A percentile compares a stretch with the other conserved stretches of the same genome.
Conservation (phyloP, 2,113 vertebrate genomes). For the Pyrgilauda ruficollis region DNA sequence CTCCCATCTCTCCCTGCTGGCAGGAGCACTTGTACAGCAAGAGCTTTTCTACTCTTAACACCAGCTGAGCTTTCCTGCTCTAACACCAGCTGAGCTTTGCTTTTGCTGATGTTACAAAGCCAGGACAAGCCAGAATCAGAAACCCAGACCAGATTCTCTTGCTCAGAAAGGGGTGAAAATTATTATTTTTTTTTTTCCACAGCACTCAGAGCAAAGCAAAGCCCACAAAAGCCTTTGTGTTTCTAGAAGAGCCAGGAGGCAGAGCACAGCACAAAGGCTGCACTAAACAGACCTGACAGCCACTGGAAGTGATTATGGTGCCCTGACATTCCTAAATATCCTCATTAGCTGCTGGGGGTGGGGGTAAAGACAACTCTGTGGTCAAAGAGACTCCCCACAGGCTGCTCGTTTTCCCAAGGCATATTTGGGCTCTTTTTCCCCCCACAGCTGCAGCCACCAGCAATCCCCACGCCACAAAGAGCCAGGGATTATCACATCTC, state of each 20-base stretch:
- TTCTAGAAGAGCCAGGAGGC: neutral
- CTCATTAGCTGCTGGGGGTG: neutral
- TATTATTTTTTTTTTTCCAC: neutral
- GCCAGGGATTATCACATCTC: neutral
- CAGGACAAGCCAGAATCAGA: slow-evolving; percentile 14
- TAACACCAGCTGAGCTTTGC: slow-evolving; percentile 28
- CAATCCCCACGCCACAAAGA: neutral
- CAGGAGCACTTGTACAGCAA: slow-evolving; percentile 21
- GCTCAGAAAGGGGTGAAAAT: neutral
- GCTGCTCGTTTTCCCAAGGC: neutral
- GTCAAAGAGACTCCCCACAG: neutral
- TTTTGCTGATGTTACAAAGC: slow-evolving; percentile 28
- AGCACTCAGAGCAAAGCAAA: neutral
- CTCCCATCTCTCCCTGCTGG: slow-evolving; percentile 17
- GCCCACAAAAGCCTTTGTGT: neutral
- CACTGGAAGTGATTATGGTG: slow-evolving; percentile 36
- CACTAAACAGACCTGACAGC: neutral
- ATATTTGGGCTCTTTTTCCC: accelerated
- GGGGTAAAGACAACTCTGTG: neutral
- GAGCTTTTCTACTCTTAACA: neutral
- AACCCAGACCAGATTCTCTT: neutral
- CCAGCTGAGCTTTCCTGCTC: slow-evolving; percentile 7
- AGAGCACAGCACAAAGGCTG: slow-evolving; percentile 18
- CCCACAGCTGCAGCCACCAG: neutral
- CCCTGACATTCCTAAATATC: slow-evolving; percentile 11